These are phyloP conservation scores for Caprella mutica DNA, from an alignment of 2,888 invertebrate genomes.

Conservation along the genomic window DNA sequence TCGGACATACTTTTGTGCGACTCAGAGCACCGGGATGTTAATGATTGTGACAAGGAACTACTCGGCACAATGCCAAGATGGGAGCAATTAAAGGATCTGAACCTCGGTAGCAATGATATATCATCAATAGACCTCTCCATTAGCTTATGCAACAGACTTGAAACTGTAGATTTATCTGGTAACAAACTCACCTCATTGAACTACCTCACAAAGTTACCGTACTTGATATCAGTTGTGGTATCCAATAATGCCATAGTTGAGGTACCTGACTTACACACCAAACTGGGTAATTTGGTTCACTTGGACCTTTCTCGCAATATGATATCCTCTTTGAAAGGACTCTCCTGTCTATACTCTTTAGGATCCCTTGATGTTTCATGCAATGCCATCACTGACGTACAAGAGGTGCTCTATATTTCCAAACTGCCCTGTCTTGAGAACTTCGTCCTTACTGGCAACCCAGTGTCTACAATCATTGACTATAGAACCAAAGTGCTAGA, in stretches of 20 bases:
- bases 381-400: conserved; percentile 66
- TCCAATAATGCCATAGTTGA: conserved; percentile 63
- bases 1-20: conserved; percentile 31
- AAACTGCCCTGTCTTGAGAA: conserved; percentile 74
- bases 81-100: conserved; percentile 41
- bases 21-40: conserved; percentile 20
- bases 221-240: conserved; percentile 62
- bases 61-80: conserved; percentile 38
- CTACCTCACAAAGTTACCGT: conserved; percentile 65
- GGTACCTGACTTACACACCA: conserved; percentile 66
- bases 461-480: conserved; percentile 72
- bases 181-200: conserved; percentile 62
- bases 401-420: conserved; percentile 67
- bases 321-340: conserved; percentile 57
- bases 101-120: conserved; percentile 44
- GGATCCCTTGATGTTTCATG: conserved; percentile 74
- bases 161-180: conserved; percentile 59
- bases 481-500: conserved; percentile 82
- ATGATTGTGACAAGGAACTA: conserved; percentile 37
- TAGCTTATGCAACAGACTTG: conserved; percentile 57
- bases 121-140: conserved; percentile 65
- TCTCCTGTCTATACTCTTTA: conserved; percentile 72
- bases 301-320: conserved; percentile 76
- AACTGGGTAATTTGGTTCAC: conserved; percentile 75
- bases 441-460: conserved; percentile 77